Conservation (phyloP, 1,140 invertebrate species). For the Trichonephila clavipes region DNA sequence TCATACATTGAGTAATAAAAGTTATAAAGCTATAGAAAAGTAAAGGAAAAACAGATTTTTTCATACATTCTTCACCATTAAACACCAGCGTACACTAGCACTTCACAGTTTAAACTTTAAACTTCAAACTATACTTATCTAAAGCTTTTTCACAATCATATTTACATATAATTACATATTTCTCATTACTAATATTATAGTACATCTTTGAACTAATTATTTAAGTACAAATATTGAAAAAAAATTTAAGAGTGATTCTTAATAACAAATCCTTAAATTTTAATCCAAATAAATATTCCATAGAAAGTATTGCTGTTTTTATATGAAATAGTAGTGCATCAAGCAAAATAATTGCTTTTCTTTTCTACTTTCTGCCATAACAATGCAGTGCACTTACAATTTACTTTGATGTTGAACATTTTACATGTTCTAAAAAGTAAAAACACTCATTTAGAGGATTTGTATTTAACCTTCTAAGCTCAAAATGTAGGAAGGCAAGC, state of each 20-base stretch:
- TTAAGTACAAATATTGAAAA: background rate
- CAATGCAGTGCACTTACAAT: background rate
- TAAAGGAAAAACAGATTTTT: no score
- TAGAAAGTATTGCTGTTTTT: background rate
- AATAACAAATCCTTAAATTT: background rate
- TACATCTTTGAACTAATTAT: background rate
- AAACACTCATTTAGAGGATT: background rate
- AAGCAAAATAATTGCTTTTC: background rate
- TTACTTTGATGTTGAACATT: conserved; percentile 50
- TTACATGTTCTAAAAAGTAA: conserved; percentile 16
- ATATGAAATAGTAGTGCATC: background rate
- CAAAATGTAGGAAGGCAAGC: conserved; percentile 53
- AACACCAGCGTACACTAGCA: no score
- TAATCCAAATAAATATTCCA: background rate
- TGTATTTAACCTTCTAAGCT: conserved; percentile 21
- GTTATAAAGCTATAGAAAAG: no score
- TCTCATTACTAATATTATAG: background rate
- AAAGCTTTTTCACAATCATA: background rate
- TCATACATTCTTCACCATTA: no score
- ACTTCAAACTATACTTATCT: no score
- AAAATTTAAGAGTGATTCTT: background rate
- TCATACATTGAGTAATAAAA: no score
- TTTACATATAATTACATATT: background rate
- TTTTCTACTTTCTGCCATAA: background rate
- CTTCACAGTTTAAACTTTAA: no score